Conservation (phyloP, 1,140 invertebrate genomes). For the Drosophila mauritiana region DNA sequence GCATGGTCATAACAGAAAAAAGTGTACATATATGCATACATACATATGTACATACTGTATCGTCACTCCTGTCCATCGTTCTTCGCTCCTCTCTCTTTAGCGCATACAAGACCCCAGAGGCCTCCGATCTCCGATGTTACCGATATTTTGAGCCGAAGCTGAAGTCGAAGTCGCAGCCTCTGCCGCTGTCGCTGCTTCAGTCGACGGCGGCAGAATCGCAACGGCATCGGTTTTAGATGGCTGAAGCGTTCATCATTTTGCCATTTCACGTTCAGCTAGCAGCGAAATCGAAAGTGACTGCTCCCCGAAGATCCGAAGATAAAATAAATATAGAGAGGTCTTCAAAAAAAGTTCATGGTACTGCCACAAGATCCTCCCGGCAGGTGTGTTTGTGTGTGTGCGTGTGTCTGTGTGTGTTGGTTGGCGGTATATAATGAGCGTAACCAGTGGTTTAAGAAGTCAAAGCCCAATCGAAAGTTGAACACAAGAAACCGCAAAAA, state of each 20-base stretch:
- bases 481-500: constrained; percentile 13
- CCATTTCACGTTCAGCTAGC: constrained; percentile 84
- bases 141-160: not conserved
- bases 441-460: constrained; percentile 9
- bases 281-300: constrained; percentile 84
- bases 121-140: not conserved
- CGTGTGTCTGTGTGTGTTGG: constrained; percentile 23
- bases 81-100: constrained; percentile 8
- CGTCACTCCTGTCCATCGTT: constrained; percentile 46
- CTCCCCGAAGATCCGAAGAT: constrained; percentile 66
- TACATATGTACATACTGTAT: too few relatives aligned
- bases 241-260: constrained; percentile 83
- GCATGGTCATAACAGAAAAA: constrained; percentile 61
- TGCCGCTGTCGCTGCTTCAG: constrained; percentile 14
- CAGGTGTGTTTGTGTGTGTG: constrained; percentile 15
- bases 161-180: constrained; percentile 1
- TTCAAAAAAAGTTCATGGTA: constrained; percentile 32
- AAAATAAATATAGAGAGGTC: constrained; percentile 11
- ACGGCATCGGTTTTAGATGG: constrained; percentile 78
- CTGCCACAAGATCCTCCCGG: constrained; percentile 14
- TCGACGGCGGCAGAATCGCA: constrained; percentile 33
- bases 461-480: constrained; percentile 13
- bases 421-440: constrained; percentile 22
- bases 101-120: constrained; percentile 1
- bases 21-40: too few relatives aligned